Evolutionary conservation across 2,888 invertebrate species (phyloP).

Genomic region (Ametastegia equiseti): DNA sequence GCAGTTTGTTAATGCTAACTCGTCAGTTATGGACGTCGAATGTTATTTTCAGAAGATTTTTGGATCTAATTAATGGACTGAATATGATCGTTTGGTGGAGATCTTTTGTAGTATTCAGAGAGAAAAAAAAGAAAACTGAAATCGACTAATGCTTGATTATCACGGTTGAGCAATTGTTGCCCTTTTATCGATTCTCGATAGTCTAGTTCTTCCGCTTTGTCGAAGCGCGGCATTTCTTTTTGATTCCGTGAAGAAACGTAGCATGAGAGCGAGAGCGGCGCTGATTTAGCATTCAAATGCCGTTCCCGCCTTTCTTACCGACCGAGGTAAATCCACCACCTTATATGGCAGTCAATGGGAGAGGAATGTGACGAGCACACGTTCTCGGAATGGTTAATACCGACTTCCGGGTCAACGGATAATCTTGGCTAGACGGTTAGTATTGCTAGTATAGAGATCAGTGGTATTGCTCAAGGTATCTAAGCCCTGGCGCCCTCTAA

Average conservation of each 20-base stretch:
- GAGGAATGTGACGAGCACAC: constrained; percentile 13
- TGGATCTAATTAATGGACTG: background rate
- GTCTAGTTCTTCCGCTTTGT: background rate
- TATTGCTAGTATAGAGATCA: no score
- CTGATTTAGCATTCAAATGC: background rate
- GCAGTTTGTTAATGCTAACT: background rate
- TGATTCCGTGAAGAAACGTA: background rate
- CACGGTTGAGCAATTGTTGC: background rate
- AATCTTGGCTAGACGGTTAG: constrained; percentile 34
- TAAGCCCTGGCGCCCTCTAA: constrained; percentile 38
- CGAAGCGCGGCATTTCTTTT: background rate
- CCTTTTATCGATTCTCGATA: background rate
- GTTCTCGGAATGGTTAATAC: constrained; percentile 20
- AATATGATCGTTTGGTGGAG: background rate
- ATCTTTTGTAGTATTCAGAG: no score
- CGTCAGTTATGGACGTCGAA: background rate
- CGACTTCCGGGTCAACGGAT: constrained; percentile 38
- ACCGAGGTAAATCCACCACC: constrained; percentile 16
- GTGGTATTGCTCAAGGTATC: constrained; percentile 26
- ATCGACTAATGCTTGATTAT: background rate
- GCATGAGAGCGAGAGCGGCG: background rate
- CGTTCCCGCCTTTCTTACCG: constrained; percentile 35
- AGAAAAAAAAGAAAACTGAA: background rate
- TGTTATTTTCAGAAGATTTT: background rate
- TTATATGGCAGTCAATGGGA: constrained; percentile 11